Evolutionary conservation across 2,113 vertebrate species (phyloP).

Genomic region (Menidia beryllina): DNA sequence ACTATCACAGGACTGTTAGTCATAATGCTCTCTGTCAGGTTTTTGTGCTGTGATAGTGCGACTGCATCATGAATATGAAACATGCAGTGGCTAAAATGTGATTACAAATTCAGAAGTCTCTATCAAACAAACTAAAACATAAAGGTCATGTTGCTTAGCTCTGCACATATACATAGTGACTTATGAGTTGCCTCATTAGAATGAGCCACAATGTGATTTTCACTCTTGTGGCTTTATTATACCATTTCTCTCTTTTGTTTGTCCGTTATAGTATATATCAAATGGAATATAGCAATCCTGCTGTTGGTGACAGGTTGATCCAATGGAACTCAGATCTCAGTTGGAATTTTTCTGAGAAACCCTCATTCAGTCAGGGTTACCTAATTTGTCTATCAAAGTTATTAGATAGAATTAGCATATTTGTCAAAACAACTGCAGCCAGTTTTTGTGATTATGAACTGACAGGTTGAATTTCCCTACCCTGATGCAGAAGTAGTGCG

Average conservation of each 20-base stretch:
- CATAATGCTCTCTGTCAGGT: background rate
- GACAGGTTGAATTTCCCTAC: constrained; percentile 63
- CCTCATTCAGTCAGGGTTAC: constrained; percentile 32
- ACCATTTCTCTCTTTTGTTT: constrained; percentile 36
- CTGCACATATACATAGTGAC: constrained; percentile 30
- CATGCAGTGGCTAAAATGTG: constrained; percentile 20
- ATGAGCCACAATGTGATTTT: constrained; percentile 38
- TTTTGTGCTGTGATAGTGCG: constrained; percentile 24
- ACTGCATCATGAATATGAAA: constrained; percentile 22
- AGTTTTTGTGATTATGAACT: constrained; percentile 59
- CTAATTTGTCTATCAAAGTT: constrained; percentile 53
- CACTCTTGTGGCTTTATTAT: constrained; percentile 45
- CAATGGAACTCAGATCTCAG: constrained; percentile 44
- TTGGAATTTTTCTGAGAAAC: constrained; percentile 22
- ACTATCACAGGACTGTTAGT: constrained; percentile 5
- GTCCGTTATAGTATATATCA: constrained; percentile 44
- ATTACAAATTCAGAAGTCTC: constrained; percentile 31
- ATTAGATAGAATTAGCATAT: constrained; percentile 67
- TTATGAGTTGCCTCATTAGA: constrained; percentile 58
- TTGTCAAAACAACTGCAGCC: constrained; percentile 67
- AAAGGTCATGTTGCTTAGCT: constrained; percentile 39
- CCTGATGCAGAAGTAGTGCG: constrained; percentile 42
- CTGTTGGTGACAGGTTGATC: constrained; percentile 58
- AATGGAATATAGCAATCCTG: constrained; percentile 27
- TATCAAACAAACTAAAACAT: constrained; percentile 24